A percentile compares a stretch with the other conserved stretches of the same genome.
Conservation (phyloP, 2,888 invertebrate species). For the Tanypteryx hageni region DNA sequence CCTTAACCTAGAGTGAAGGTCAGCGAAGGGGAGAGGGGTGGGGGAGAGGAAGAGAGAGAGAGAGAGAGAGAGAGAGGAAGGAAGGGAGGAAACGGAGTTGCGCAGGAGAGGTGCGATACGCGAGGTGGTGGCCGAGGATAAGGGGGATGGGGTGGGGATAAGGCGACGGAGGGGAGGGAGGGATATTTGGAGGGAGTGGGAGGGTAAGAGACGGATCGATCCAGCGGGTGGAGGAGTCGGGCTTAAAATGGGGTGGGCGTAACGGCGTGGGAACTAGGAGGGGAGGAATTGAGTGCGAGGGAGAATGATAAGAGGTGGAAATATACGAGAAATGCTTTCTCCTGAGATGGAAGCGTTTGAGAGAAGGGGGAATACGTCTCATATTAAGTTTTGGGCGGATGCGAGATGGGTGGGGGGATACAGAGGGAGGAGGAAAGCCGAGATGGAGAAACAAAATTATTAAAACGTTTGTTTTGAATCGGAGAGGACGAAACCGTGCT, state of each 20-base stretch:
- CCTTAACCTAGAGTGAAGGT: constrained; percentile 63
- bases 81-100: background rate
- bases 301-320: background rate
- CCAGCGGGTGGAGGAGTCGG: background rate
- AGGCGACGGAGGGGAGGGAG: background rate
- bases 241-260: background rate
- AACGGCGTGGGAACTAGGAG: background rate
- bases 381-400: background rate
- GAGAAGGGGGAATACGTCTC: background rate
- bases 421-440: background rate
- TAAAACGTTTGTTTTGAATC: too few species aligned
- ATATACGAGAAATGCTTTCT: too few species aligned
- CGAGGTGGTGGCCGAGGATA: background rate
- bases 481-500: too few species aligned
- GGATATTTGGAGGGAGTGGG: background rate
- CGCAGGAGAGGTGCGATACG: constrained; percentile 49
- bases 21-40: background rate
- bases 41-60: background rate
- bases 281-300: background rate
- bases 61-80: background rate
- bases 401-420: background rate
- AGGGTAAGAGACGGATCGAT: constrained; percentile 18
- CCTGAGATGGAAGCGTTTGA: background rate
- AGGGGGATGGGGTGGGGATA: background rate
- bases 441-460: too few species aligned